Evolutionary conservation across 2,797 vertebrate genomes (phyloP), one percentile per base, ranked within the genome.

Genomic region (Onychomys torridus): DNA sequence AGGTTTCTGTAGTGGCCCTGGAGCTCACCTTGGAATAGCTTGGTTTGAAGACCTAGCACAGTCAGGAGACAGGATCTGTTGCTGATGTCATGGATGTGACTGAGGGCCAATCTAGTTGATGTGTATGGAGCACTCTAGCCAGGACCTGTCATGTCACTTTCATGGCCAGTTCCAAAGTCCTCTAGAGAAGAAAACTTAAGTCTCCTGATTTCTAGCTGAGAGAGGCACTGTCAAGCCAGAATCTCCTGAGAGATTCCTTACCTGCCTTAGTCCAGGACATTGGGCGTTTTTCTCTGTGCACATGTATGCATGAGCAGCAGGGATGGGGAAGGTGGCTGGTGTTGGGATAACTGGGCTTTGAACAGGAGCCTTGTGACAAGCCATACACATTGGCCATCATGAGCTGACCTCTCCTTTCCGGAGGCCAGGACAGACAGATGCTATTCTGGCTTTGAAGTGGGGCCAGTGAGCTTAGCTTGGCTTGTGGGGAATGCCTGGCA

Each of bases 401-500:
- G 43, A 67, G 59, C 75, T 82, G 95, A 91, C 96, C 93, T 92
- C 86, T 95, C n/a, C 91, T 96, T 98, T 97, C 96, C 1, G 19
- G 96, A 97, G 75, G 29, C 65, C 52, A 40, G 61, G 77, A 90
- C 91, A 71, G 93, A 84, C 95, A 96, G 90, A 94, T 95, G 95
- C 92, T 93, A 3, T 69, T 85, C 85, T 84, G 89, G 83, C 97
- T 98, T 98, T 98, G 97, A 97, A 97, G 97, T 95, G 40, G 91
- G 87, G 87, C 90, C 79, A 77, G 5, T 2, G 82, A 93, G 95
- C 96, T 98, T 97, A 96, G 71, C 32, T 67, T 91, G 94, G 95
- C 92, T 71, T 75, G 57, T 25, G 63, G 82, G 92, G 94, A 97
- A 97, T 96, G 92, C 95, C 57, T 89, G 92, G 94, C 95, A 97